phyloP scores from a whole-genome alignment of 2,113 vertebrate genomes.

The Microcebus murinus region DNA sequence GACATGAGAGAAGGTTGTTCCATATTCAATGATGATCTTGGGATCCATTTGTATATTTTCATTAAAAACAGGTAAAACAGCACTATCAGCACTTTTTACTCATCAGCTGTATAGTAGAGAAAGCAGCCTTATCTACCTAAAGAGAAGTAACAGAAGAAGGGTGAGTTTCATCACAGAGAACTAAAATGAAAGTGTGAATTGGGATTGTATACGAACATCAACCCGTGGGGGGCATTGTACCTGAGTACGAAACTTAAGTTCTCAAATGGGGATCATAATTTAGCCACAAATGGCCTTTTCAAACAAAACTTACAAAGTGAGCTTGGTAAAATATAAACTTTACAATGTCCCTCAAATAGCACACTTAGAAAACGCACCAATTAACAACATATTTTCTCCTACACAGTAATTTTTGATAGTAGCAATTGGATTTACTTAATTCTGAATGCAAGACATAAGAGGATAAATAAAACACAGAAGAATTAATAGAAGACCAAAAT shows the following conservation, averaged over 20 bases:
- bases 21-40: neutral
- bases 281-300: neutral
- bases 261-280: slow-evolving; percentile 45
- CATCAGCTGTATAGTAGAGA: neutral
- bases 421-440: slow-evolving; percentile 8
- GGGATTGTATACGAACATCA: slow-evolving; percentile 5
- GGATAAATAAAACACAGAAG: slow-evolving; percentile 55
- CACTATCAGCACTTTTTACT: neutral
- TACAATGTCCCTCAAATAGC: neutral
- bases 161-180: neutral
- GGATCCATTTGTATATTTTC: neutral
- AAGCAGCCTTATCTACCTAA: neutral
- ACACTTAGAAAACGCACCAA: neutral
- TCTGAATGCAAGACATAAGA: slow-evolving; percentile 42
- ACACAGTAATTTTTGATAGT: slow-evolving; percentile 23
- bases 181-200: slow-evolving; percentile 17
- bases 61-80: slow-evolving; percentile 25
- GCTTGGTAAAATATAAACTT: slow-evolving; percentile 37
- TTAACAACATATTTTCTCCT: neutral
- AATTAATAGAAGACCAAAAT: slow-evolving; percentile 18
- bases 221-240: neutral
- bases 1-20: neutral
- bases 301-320: neutral
- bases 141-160: neutral
- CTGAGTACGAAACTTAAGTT: neutral